Evolutionary conservation across 2,797 vertebrate genomes (phyloP).

Genomic region (Microchirus variegatus): DNA sequence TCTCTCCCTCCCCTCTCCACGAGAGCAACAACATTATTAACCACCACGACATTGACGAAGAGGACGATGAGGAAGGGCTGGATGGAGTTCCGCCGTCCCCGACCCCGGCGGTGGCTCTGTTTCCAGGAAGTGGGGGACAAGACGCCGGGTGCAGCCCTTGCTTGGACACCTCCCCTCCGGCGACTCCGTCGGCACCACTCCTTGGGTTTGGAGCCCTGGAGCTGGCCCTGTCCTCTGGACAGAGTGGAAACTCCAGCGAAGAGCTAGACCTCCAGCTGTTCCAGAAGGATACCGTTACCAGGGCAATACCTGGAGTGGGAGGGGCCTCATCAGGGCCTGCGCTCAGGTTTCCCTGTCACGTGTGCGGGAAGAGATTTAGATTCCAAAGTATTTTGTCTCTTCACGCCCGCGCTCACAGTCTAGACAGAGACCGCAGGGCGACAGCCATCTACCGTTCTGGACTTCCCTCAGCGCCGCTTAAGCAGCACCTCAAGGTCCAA

Average conservation of each 20-base stretch:
- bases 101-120: slow-evolving; percentile 77
- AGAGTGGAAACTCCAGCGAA: slow-evolving; percentile 69
- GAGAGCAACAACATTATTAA: slow-evolving; percentile 48
- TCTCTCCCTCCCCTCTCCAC: slow-evolving; percentile 73
- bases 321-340: slow-evolving; percentile 65
- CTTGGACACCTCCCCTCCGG: slow-evolving; percentile 75
- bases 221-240: slow-evolving; percentile 83
- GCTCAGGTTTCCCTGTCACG: slow-evolving; percentile 87
- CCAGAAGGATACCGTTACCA: slow-evolving; percentile 78
- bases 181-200: slow-evolving; percentile 70
- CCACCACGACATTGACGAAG: slow-evolving; percentile 51
- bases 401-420: slow-evolving; percentile 89
- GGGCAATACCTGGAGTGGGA: slow-evolving; percentile 64
- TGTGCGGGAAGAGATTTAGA: slow-evolving; percentile 92
- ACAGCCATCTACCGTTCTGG: slow-evolving; percentile 78
- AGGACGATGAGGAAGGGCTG: slow-evolving; percentile 69
- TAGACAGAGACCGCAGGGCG: slow-evolving; percentile 80
- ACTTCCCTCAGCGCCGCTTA: slow-evolving; percentile 57
- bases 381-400: slow-evolving; percentile 95
- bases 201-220: slow-evolving; percentile 80
- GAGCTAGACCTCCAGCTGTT: slow-evolving; percentile 92
- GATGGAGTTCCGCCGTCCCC: slow-evolving; percentile 76
- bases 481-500: slow-evolving; percentile 80
- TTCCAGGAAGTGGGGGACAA: slow-evolving; percentile 70
- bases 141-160: slow-evolving; percentile 68